A percentile compares a stretch with the other conserved stretches of the same genome.
Conservation (phyloP, 1,140 invertebrate genomes). For the Musca vetustissima region DNA sequence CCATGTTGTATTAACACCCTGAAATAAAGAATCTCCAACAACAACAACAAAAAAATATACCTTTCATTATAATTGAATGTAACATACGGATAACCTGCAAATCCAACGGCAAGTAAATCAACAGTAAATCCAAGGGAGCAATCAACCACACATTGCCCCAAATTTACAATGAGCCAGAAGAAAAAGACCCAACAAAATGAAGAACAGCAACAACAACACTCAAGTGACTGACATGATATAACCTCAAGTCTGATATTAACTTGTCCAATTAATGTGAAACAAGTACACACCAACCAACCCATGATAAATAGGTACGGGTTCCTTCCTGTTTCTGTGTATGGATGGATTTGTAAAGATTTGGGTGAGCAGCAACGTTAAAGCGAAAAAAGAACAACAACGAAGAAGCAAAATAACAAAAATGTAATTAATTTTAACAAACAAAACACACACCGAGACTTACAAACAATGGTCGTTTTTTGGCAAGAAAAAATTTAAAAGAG, state of each 20-base stretch:
- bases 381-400: neutral
- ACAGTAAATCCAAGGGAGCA: no score
- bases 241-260: conserved; percentile 25
- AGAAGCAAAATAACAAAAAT: conserved; percentile 16
- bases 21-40: no score
- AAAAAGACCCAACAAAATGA: no score
- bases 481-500: conserved; percentile 3
- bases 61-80: no score
- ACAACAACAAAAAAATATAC: no score
- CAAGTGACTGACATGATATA: conserved; percentile 15
- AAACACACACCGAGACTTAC: neutral
- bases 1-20: no score
- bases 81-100: no score
- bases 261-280: conserved; percentile 24
- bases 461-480: neutral
- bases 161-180: no score
- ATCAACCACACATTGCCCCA: no score
- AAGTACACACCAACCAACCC: neutral
- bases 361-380: neutral
- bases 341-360: neutral
- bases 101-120: no score
- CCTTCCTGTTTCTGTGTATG: neutral
- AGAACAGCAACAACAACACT: no score
- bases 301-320: neutral
- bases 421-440: conserved; percentile 14